A percentile compares a stretch with the other conserved stretches of the same genome.
phyloP scores from a whole-genome alignment of 1,140 invertebrate species.

The Euura lappo region DNA sequence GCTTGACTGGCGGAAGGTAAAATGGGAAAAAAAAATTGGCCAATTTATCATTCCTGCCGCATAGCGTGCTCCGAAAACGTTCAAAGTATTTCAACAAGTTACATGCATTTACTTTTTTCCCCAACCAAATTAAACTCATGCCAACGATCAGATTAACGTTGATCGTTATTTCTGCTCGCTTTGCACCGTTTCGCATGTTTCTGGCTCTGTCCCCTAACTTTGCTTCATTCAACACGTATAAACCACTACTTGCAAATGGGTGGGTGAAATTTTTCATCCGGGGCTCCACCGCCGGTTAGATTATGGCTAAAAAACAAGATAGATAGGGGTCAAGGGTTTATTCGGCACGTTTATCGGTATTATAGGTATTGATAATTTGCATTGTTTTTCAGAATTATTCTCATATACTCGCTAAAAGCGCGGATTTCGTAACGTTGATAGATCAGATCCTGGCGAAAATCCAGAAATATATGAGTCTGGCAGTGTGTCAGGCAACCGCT shows the following conservation, averaged over 20 bases:
- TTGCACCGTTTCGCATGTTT: background rate
- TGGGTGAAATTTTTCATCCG: too few relatives aligned
- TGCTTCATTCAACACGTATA: too few relatives aligned
- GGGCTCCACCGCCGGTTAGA: too few relatives aligned
- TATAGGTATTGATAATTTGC: background rate
- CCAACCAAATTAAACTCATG: background rate
- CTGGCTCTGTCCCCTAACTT: background rate
- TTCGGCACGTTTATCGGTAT: too few relatives aligned
- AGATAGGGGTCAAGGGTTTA: too few relatives aligned
- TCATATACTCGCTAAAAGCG: background rate
- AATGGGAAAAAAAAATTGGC: background rate
- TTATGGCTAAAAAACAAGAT: too few relatives aligned
- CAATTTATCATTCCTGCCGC: background rate
- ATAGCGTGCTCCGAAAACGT: background rate
- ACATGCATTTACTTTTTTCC: background rate
- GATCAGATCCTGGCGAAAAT: background rate
- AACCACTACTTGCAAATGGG: too few relatives aligned
- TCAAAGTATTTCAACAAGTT: background rate
- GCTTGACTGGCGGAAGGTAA: background rate
- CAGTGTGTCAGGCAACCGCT: background rate
- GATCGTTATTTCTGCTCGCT: too few relatives aligned
- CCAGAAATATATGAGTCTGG: background rate
- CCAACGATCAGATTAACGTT: background rate
- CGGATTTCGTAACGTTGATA: background rate
- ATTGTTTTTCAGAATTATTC: background rate